Evolutionary conservation across 2,888 invertebrate genomes (phyloP), one percentile per base, ranked within the genome.

Genomic region (Ennomos erosarius): DNA sequence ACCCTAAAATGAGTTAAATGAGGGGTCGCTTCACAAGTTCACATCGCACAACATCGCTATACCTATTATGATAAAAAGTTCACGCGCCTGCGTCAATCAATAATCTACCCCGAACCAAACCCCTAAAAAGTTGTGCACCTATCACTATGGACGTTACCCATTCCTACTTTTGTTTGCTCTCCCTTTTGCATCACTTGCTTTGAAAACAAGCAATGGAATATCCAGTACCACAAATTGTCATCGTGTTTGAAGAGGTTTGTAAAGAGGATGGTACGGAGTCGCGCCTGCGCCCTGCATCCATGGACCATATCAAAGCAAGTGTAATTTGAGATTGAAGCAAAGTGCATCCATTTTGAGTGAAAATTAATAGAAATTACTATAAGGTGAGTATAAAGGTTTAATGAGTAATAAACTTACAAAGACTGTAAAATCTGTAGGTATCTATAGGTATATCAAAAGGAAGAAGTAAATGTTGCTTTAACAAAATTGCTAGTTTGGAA

Each of bases 31-130:
- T 26, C 26, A 26, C 26, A 26, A n/a, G n/a, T n/a, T n/a, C n/a
- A 3, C 26, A 4, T 4, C 1, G 2, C 4, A 1, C 1, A 4
- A 26, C 26, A 1, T 26, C 26, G 5, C 26, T 26, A 26, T 26
- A 26, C 80, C 85, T 83, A 38, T 34, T 33, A 34, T 69, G 65
- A 64, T 68, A 84, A 80, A 76, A 68, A 61, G 69, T 73, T 75
- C 73, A 68, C 77, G 86, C 91, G 91, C 91, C 71, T 88, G 88
- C 91, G 91, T 79, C 76, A 87, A 91, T 91, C 91, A 82, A 91
- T 91, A 90, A 77, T 69, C 47, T 67, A 46, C 69, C 76, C 71
- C 47, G 53, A 71, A 85, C 70, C 67, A 73, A 43, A 65, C 40
- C 58, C 65, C 59, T 47, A 56, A 36, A 59, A 42, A 43, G 44